Conservation (phyloP, 2,797 vertebrate species). For the Otolemur crassicaudatus region DNA sequence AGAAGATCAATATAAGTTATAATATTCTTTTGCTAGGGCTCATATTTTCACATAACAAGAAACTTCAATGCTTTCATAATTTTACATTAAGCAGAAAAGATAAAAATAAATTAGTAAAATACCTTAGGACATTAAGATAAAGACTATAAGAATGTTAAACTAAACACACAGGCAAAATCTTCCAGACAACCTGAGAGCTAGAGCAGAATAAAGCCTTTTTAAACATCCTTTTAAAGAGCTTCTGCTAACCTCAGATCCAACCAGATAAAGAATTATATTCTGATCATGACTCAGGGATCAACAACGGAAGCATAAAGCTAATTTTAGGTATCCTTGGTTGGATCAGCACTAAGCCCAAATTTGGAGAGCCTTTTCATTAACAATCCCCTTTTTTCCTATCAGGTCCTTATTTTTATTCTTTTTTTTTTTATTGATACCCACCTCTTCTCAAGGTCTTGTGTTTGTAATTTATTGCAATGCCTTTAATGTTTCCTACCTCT, state of each 20-base stretch:
- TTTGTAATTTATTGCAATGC: background rate
- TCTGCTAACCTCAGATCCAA: background rate
- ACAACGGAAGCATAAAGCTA: background rate
- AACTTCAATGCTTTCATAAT: background rate
- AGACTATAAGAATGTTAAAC: background rate
- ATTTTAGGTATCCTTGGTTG: background rate
- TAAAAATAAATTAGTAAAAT: conserved; percentile 12
- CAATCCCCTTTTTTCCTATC: background rate
- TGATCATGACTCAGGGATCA: background rate
- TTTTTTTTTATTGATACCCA: background rate
- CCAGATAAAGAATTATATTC: background rate
- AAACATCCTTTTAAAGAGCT: background rate
- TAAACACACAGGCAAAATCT: background rate
- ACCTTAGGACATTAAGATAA: background rate
- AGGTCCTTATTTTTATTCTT: background rate
- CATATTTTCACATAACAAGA: background rate
- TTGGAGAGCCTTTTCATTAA: background rate
- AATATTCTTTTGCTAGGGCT: background rate
- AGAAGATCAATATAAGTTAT: background rate
- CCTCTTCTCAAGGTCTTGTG: background rate
- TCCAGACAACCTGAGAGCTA: background rate
- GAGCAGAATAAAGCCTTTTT: background rate
- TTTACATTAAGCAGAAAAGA: conserved; percentile 25
- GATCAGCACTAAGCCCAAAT: background rate
- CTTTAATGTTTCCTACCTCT: conserved; percentile 22